Evolutionary conservation across 1,140 invertebrate genomes (phyloP).

Genomic region (Musca vetustissima): DNA sequence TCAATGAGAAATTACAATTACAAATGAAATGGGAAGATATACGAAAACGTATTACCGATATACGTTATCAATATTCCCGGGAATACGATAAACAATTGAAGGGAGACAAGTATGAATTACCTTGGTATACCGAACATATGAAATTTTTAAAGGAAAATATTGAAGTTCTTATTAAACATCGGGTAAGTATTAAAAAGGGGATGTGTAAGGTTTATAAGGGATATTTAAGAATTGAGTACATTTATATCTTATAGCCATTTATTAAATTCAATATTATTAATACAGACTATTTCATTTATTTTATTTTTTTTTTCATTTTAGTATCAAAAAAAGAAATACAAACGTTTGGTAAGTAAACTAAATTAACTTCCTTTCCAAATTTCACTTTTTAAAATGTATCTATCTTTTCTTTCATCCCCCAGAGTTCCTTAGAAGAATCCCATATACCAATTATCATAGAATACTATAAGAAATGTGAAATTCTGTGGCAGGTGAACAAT

Average conservation of each 20-base stretch:
- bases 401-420: no score
- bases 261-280: no score
- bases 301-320: no score
- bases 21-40: background rate
- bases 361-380: no score
- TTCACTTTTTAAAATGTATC: no score
- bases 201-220: no score
- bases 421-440: background rate
- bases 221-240: no score
- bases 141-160: constrained; percentile 9
- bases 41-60: background rate
- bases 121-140: constrained; percentile 12
- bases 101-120: constrained; percentile 3
- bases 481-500: constrained; percentile 7
- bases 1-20: background rate
- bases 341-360: no score
- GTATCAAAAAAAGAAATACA: no score
- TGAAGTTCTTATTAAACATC: background rate
- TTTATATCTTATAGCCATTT: no score
- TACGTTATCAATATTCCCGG: background rate
- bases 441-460: constrained; percentile 2
- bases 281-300: no score
- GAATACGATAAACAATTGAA: constrained; percentile 7
- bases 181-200: background rate
- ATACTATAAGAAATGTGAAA: constrained; percentile 1